Evolutionary conservation across 2,113 vertebrate species (phyloP).

Genomic region (Corythaixoides concolor): DNA sequence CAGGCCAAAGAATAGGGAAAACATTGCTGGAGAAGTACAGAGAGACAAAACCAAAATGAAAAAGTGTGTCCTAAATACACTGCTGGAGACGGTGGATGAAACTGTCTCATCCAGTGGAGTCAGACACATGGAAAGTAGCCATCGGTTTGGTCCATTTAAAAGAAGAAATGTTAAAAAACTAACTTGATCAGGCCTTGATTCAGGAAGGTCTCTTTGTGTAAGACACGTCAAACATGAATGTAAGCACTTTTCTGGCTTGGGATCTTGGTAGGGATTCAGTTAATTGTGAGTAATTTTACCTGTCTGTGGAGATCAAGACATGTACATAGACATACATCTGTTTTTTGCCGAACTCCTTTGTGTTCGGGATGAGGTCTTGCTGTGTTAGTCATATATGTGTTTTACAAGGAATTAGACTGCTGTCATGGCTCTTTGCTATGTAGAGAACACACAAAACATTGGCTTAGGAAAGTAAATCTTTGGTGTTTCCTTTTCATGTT

Average conservation of each 20-base stretch:
- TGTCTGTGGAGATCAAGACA: not conserved
- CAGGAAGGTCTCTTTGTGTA: not conserved
- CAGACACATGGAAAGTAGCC: not conserved
- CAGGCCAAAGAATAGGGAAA: conserved; percentile 7
- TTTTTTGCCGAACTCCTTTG: not conserved
- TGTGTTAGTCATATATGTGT: not conserved
- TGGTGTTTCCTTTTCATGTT: conserved; percentile 26
- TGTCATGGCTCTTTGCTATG: not conserved
- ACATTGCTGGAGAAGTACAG: not conserved
- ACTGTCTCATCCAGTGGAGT: not conserved
- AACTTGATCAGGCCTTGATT: not conserved
- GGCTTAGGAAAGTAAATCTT: not conserved
- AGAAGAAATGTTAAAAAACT: not conserved
- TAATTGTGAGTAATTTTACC: not conserved
- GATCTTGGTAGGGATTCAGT: not conserved
- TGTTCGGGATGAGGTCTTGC: not conserved
- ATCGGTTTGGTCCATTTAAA: not conserved
- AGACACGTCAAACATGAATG: not conserved
- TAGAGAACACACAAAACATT: not conserved
- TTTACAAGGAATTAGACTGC: not conserved
- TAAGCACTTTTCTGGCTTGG: not conserved
- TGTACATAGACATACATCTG: not conserved
- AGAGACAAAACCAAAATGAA: not conserved
- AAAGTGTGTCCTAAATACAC: not conserved
- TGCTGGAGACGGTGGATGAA: not conserved